phyloP scores from a whole-genome alignment of 2,888 invertebrate species.

The Pachliopta kotzebuea region DNA sequence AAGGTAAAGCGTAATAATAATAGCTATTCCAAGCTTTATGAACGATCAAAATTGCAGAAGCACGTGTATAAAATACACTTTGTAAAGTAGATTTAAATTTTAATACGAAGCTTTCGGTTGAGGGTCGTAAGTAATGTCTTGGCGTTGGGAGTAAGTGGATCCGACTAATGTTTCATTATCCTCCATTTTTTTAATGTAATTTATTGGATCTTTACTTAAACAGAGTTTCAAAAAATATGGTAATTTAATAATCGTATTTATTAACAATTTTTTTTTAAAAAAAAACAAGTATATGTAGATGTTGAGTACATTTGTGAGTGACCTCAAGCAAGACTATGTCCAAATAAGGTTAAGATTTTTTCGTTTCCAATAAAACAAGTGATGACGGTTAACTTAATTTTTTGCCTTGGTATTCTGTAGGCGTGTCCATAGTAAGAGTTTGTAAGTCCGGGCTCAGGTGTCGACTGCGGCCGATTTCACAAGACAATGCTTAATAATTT shows the following conservation, averaged over 20 bases:
- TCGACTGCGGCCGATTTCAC: conserved; percentile 79
- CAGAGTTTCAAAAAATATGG: no score
- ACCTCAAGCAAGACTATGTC: no score
- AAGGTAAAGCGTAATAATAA: conserved; percentile 75
- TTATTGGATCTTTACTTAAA: no score
- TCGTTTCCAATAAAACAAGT: no score
- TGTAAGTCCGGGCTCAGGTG: conserved; percentile 71
- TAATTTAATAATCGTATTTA: no score
- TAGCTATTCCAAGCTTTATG: conserved; percentile 76
- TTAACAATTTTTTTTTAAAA: no score
- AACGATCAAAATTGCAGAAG: conserved; percentile 79
- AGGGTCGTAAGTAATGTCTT: conserved; percentile 76
- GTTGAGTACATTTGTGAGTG: no score
- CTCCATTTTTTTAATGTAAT: no score
- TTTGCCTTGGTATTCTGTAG: conserved; percentile 28
- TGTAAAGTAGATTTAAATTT: conserved; percentile 81
- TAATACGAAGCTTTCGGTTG: conserved; percentile 78
- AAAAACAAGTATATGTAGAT: no score
- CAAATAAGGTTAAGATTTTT: no score
- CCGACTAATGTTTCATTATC: conserved; percentile 34
- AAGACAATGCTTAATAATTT: conserved; percentile 81
- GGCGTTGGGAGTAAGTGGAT: conserved; percentile 69
- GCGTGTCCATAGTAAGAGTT: conserved; percentile 61
- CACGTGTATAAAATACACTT: conserved; percentile 80
- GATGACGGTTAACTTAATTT: no score